phyloP scores from a whole-genome alignment of 1,140 invertebrate genomes.

The silkworm (Bombyx mori) region DNA sequence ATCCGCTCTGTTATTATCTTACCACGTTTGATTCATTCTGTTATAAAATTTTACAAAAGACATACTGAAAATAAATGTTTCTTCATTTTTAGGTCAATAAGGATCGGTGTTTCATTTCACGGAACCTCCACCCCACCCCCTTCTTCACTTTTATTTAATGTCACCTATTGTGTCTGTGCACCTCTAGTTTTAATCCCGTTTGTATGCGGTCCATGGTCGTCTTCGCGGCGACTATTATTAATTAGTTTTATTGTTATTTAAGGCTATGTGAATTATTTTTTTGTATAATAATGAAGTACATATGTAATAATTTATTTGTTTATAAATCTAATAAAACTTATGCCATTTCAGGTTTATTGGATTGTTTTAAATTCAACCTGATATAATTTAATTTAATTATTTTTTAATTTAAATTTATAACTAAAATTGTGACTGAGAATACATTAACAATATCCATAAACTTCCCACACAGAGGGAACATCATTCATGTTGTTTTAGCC shows the following conservation, averaged over 20 bases:
- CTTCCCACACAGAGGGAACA: too few species aligned
- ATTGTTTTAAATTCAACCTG: too few species aligned
- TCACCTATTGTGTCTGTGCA: too few species aligned
- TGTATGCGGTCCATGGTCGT: not conserved
- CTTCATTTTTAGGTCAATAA: slow-evolving; percentile 81
- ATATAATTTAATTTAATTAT: too few species aligned
- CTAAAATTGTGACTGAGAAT: too few species aligned
- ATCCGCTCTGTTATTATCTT: slow-evolving; percentile 66
- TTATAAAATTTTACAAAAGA: slow-evolving; percentile 74
- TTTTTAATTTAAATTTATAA: too few species aligned
- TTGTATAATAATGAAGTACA: not conserved
- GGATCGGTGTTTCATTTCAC: slow-evolving; percentile 65
- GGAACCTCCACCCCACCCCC: not conserved
- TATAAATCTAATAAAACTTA: too few species aligned
- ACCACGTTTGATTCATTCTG: slow-evolving; percentile 70
- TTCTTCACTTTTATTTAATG: not conserved
- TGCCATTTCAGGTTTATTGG: too few species aligned
- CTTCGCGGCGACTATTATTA: not conserved
- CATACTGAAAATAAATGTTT: slow-evolving; percentile 79
- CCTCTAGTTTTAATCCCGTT: not conserved
- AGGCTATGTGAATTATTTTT: not conserved
- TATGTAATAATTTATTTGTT: not conserved
- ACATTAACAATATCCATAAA: too few species aligned
- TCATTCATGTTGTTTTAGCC: too few species aligned
- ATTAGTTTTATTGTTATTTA: slow-evolving; percentile 2